phyloP scores from a whole-genome alignment of 64 coral and sea anemone genomes.

The Montipora efflorescens region DNA sequence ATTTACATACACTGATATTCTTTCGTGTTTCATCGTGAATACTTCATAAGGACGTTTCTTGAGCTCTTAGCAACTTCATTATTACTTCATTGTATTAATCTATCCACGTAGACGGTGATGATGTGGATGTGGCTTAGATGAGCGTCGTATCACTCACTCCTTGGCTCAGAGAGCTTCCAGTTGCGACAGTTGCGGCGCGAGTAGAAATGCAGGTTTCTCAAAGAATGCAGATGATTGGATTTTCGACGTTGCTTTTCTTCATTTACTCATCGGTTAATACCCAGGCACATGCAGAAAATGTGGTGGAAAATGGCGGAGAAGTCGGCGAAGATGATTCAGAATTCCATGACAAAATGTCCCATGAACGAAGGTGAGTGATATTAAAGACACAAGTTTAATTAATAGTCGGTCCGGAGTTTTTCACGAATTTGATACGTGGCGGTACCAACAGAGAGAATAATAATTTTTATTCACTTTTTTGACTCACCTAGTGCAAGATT shows the following conservation, averaged over 20 bases:
- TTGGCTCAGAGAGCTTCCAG: neutral
- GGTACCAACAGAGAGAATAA: no score
- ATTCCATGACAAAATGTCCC: conserved; percentile 25
- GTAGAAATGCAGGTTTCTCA: neutral
- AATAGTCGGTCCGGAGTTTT: no score
- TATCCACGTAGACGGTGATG: conserved; percentile 23
- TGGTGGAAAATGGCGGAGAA: neutral
- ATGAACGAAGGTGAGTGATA: conserved; percentile 23
- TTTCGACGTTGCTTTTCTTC: neutral
- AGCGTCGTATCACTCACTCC: neutral
- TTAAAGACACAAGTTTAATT: no score
- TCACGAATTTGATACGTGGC: no score
- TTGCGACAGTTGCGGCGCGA: neutral
- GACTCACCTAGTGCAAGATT: no score
- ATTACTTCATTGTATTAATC: neutral
- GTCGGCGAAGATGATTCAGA: conserved; percentile 3
- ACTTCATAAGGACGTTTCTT: neutral
- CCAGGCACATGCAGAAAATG: conserved; percentile 33
- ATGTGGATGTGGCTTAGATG: neutral
- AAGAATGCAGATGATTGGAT: neutral
- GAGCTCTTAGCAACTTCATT: conserved; percentile 4
- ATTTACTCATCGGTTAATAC: neutral
- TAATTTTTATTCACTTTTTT: no score
- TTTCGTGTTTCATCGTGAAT: neutral
- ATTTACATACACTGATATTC: no score